Evolutionary conservation across 1,140 invertebrate species (phyloP).

Genomic region (Cotesia vestalis): DNA sequence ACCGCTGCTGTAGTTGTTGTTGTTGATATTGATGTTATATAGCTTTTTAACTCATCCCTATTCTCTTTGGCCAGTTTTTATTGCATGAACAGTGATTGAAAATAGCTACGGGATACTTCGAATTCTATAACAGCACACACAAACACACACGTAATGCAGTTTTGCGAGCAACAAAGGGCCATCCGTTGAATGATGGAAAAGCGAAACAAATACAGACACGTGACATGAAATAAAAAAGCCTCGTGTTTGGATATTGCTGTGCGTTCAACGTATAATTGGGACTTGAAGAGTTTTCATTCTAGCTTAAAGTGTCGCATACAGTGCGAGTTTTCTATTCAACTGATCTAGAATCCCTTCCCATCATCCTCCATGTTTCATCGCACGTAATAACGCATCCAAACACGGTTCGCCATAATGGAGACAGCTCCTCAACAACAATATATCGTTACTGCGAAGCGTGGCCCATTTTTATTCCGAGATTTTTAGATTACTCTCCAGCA

Average conservation of each 20-base stretch:
- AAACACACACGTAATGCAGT: conserved; percentile 4
- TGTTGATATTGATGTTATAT: not conserved
- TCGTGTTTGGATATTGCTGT: no score
- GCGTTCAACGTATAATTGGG: not conserved
- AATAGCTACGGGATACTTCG: conserved; percentile 1
- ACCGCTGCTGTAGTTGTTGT: not conserved
- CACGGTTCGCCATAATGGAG: not conserved
- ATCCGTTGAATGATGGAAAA: conserved; percentile 20
- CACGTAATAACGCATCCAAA: conserved; percentile 19
- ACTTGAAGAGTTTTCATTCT: conserved; percentile 1
- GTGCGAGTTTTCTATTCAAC: conserved; percentile 28
- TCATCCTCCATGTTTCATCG: conserved; percentile 20
- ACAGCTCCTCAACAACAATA: not conserved
- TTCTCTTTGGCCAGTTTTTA: conserved; percentile 20
- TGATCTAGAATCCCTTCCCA: not conserved
- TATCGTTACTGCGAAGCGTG: no score
- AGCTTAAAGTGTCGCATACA: not conserved
- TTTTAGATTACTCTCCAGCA: no score
- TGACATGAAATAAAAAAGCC: not conserved
- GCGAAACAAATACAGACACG: conserved; percentile 23
- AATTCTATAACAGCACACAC: not conserved
- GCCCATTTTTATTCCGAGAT: no score
- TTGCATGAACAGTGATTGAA: conserved; percentile 27
- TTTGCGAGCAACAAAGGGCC: conserved; percentile 13
- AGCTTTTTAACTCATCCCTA: conserved; percentile 6